Evolutionary conservation across 2,113 vertebrate genomes (phyloP), one percentile per base, ranked within the genome.

Genomic region (Chloropsis hardwickii): DNA sequence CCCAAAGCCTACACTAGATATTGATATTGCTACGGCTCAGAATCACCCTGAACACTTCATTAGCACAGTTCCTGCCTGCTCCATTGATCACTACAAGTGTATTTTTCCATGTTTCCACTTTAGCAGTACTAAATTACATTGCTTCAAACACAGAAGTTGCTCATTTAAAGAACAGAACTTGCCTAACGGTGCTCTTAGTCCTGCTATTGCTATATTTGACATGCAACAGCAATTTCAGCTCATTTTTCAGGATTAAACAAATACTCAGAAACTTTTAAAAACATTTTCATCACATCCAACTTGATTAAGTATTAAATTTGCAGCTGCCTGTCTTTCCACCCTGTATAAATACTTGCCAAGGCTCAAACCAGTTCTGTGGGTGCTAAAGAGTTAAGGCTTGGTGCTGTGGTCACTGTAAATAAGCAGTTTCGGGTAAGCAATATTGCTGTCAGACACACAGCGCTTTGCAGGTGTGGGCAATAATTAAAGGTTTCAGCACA

Each of bases 401-500:
- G 39, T 37, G 48, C 57, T 7, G 27, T 74, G 97, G 97, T 95
- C 97, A 97, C 96, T 81, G 95, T 88, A 98, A 97, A 97, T 84
- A 97, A 97, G 96, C 96, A 72, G 62, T 94, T 98, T 96, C 37
- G 56, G 96, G 92, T 92, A 96, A 95, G 97, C 95, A 94, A 74
- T 93, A 95, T 44, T 95, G 84, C 97, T 97, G 96, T 96, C 91
- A 97, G 97, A 97, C 95, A 97, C 97, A 97, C 95, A 95, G 90
- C 84, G 90, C 96, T 97, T 97, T 98, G 98, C 98, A 98, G 98
- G 98, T 98, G 97, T 97, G 96, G 97, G 96, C 98, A 98, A 97
- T 98, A 98, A 98, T 98, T 98, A 98, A 98, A 97, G 98, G 98
- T 96, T 98, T 97, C 97, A 96, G 98, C 97, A 98, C 95, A 97